Base-by-base conservation (phyloP, 2,888 invertebrate genomes). In the Julus scandinavius region DNA sequence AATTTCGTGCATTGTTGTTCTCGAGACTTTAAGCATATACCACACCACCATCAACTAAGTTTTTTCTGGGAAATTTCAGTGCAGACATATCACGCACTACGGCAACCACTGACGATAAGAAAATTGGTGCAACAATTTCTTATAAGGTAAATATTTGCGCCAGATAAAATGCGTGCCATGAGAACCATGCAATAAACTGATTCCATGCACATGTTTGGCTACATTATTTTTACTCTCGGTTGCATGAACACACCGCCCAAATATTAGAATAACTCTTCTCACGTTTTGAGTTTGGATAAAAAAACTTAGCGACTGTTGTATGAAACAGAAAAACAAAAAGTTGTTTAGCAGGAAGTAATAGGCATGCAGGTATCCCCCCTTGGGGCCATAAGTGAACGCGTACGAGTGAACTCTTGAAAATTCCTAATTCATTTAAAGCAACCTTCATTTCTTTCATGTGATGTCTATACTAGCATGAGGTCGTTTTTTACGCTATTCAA, bases 391-490 rank as follows among this genome's bases (percentile, higher is more conserved):
- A 29, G 29, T 29, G 29, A 29, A 29, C 29, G 29, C 29, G 29
- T 29, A 29, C 63, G 63, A 63, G 63, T 63, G 63, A 63, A 63
- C 63, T 63, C 63, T 49, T 49, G 49, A n/a, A n/a, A 63, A 63
- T 63, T 63, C 20, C 63, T 63, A 63, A 63, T 63, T 63, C 63
- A 63, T 63, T 63, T 63, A 63, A 63, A 63, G n/a, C 63, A 63
- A 63, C 63, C 63, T 63, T 63, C 63, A 63, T 63, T 63, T 63
- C 63, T 63, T 63, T 63, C 63, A 20, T 20, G 63, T 20, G 63
- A 63, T 63, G 63, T 63, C 63, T 63, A n/a, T 6, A 13, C 54
- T 54, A 54, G 63, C 20, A 63, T 17, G 63, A 63, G 63, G 63
- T 63, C 63, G 20, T 63, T 63, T 63, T 63, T 63, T 63, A 63